Conservation (phyloP, 2,797 vertebrate genomes). For the Epinephelus coioides region DNA sequence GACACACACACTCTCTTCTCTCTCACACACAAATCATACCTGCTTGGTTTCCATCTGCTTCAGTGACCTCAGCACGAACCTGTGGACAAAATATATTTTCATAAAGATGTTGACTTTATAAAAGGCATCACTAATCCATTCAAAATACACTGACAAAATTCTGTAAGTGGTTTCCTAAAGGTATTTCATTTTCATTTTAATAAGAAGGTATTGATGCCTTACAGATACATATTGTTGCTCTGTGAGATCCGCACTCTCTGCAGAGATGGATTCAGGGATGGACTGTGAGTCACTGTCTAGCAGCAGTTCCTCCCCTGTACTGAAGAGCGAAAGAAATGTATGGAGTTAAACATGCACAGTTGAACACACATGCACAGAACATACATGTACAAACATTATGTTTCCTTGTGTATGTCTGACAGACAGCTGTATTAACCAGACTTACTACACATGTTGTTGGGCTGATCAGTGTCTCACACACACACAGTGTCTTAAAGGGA, state of each 20-base stretch:
- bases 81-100: conserved; percentile 64
- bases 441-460: background rate
- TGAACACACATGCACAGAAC: background rate
- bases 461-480: background rate
- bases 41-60: conserved; percentile 71
- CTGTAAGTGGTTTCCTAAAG: background rate
- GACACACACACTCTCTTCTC: background rate
- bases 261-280: conserved; percentile 54
- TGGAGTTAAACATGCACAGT: conserved; percentile 17
- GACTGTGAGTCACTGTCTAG: conserved; percentile 72
- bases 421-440: conserved; percentile 1
- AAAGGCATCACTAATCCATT: background rate
- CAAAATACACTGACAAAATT: background rate
- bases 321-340: conserved; percentile 57
- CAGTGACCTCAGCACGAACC: conserved; percentile 58
- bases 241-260: conserved; percentile 62
- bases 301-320: conserved; percentile 80
- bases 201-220: conserved; percentile 49
- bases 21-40: conserved; percentile 71
- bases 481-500: too few relatives aligned
- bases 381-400: background rate
- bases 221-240: conserved; percentile 78
- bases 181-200: background rate
- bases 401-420: background rate
- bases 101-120: conserved; percentile 9